phyloP scores from a whole-genome alignment of 2,888 invertebrate species.

The Doris montereyensis region DNA sequence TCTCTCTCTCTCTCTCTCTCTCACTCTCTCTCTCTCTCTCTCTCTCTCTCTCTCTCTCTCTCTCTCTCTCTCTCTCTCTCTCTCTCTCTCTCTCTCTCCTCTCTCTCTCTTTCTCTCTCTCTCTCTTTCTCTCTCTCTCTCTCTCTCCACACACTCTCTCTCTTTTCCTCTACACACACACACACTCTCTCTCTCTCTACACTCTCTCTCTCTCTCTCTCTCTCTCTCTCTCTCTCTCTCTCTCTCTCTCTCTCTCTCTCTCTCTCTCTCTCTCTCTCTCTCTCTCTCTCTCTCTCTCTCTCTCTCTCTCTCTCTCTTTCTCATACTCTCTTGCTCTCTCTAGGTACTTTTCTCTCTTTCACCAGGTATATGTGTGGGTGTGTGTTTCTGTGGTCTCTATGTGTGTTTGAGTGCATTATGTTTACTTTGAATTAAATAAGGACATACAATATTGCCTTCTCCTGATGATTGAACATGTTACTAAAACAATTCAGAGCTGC shows the following conservation, averaged over 20 bases:
- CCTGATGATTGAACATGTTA: no score
- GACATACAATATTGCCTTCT: no score
- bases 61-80: constrained; percentile 10
- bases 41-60: constrained; percentile 12
- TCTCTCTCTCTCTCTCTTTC: constrained; percentile 14
- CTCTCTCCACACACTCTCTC: no score
- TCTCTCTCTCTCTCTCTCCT: neutral
- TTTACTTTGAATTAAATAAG: no score
- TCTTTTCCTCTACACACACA: neutral
- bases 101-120: neutral
- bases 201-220: constrained; percentile 9
- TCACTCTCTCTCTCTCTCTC: constrained; percentile 4
- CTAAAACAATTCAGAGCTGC: no score
- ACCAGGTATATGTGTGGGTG: no score
- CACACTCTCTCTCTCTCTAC: no score
- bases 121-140: neutral
- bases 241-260: constrained; percentile 35
- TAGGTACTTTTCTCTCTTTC: constrained; percentile 12
- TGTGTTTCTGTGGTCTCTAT: no score
- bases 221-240: constrained; percentile 33
- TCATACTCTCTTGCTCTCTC: neutral
- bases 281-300: neutral
- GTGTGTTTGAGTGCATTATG: no score
- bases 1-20: neutral
- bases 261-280: constrained; percentile 29